Evolutionary conservation across 2,113 vertebrate species (phyloP).

Genomic region (Bolborhynchus lineola): DNA sequence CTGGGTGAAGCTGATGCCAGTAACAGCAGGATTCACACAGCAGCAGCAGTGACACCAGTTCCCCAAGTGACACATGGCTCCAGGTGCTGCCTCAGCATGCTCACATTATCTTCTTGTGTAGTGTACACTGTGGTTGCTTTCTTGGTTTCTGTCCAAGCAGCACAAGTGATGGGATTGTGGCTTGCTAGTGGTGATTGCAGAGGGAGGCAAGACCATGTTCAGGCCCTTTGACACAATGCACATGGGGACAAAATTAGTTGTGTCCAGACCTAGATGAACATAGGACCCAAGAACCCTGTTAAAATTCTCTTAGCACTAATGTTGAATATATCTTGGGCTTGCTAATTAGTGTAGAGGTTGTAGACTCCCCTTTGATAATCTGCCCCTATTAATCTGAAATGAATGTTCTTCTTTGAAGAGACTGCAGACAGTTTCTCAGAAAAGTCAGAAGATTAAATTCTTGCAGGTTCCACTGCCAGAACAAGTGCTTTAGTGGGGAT

Average conservation of each 20-base stretch:
- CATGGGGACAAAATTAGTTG: neutral
- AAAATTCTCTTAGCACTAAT: neutral
- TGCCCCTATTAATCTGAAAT: neutral
- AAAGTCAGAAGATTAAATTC: neutral
- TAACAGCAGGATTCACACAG: neutral
- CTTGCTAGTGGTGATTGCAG: neutral
- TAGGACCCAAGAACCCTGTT: neutral
- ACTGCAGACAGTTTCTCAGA: neutral
- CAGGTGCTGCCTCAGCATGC: neutral
- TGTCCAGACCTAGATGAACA: neutral
- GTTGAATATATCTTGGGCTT: neutral
- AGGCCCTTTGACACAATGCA: neutral
- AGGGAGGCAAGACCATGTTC: fast-evolving
- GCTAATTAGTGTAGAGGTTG: neutral
- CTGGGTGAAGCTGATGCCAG: neutral
- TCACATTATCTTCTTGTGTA: fast-evolving
- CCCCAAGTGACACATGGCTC: neutral
- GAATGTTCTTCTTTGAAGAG: neutral
- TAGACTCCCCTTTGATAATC: neutral
- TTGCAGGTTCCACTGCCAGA: neutral
- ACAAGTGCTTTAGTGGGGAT: neutral
- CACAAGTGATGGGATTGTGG: neutral
- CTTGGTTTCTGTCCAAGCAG: neutral
- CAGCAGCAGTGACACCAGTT: fast-evolving
- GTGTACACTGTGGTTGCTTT: neutral